Evolutionary conservation across 1,140 invertebrate species (phyloP).

Genomic region (Dryas iulia): DNA sequence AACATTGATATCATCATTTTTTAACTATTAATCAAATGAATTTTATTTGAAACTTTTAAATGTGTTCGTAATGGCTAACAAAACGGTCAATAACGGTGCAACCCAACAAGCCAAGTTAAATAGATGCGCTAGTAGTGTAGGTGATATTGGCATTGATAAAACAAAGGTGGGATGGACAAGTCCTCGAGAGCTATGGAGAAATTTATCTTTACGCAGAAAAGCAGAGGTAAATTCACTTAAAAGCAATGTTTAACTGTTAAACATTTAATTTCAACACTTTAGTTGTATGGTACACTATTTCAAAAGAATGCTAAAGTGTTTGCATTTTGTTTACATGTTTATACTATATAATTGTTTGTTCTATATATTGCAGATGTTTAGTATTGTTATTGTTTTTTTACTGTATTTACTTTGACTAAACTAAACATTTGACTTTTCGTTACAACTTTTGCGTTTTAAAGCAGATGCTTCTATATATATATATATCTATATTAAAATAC

Average conservation of each 20-base stretch:
- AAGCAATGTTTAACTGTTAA: neutral
- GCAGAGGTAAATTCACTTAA: conserved; percentile 55
- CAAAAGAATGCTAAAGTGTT: neutral
- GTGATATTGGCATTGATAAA: conserved; percentile 64
- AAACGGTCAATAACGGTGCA: conserved; percentile 51
- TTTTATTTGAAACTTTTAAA: conserved; percentile 3
- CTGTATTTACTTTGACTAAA: too few species aligned
- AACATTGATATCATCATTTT: neutral
- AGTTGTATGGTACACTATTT: neutral
- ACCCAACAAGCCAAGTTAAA: conserved; percentile 57
- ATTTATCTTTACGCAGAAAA: conserved; percentile 72
- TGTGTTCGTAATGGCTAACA: conserved; percentile 65
- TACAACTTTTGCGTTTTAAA: too few species aligned
- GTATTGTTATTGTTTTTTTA: too few species aligned
- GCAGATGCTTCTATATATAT: too few species aligned
- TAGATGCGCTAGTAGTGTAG: conserved; percentile 69
- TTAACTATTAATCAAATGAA: neutral
- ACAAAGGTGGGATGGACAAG: conserved; percentile 70
- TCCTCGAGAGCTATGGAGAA: conserved; percentile 74
- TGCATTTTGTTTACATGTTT: neutral
- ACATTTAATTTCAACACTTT: neutral
- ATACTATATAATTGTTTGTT: too few species aligned
- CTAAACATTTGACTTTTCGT: too few species aligned
- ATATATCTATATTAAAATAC: too few species aligned
- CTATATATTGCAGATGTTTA: neutral